phyloP scores from a whole-genome alignment of 2,113 vertebrate genomes.

The Phaetusa simplex region DNA sequence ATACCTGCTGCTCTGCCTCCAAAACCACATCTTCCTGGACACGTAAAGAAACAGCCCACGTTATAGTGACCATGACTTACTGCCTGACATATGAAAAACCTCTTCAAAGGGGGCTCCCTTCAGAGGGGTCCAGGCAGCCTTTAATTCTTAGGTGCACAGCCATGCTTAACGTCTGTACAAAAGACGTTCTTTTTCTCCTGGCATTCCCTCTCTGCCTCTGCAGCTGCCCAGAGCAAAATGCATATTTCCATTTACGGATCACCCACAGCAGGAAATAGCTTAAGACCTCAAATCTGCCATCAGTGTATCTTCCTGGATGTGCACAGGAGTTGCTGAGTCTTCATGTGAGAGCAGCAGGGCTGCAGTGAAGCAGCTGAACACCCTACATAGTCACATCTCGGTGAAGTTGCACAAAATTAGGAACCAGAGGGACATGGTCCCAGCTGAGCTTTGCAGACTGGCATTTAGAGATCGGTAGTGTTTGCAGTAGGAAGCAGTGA shows the following conservation, averaged over 20 bases:
- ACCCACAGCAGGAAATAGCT: neutral
- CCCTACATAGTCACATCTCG: neutral
- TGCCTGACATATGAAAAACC: neutral
- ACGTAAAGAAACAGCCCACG: neutral
- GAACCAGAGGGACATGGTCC: neutral
- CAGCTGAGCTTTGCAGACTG: neutral
- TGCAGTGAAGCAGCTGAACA: neutral
- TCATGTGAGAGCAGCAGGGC: neutral
- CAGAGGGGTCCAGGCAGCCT: neutral
- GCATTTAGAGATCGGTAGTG: neutral
- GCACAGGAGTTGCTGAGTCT: neutral
- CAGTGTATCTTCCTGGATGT: neutral
- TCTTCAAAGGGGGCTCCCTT: neutral
- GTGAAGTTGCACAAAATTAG: neutral
- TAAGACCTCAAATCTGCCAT: neutral
- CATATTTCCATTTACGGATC: neutral
- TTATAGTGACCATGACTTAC: neutral
- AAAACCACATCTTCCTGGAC: neutral
- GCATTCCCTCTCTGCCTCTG: neutral
- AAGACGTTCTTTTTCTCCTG: neutral
- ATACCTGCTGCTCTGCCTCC: neutral
- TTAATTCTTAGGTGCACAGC: neutral
- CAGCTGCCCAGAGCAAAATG: neutral
- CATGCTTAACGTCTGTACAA: neutral
- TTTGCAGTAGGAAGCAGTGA: neutral